Evolutionary conservation across 1,140 invertebrate species (phyloP), one percentile per base, ranked within the genome.

Genomic region (Sipha flava): DNA sequence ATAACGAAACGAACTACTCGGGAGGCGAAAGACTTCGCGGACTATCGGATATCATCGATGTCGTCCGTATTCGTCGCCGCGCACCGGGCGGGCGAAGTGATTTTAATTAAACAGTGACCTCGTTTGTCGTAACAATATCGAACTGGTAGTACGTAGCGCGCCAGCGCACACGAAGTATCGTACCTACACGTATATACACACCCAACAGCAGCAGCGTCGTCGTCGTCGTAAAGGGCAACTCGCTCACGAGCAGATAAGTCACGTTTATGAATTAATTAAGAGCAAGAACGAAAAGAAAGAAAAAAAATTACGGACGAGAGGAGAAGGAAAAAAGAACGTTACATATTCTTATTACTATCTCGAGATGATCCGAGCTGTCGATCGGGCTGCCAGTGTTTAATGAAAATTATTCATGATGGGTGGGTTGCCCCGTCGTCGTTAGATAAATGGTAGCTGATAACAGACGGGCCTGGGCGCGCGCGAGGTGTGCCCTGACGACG

Each of bases 211-310:
- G 18, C 47, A 49, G 43, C 40, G 23, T 21, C 64, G 64, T 62
- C 6, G 4, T n/a, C 16, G 10, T 21, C 21, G 49, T 34, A 75
- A 54, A 75, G 72, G 72, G 72, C 49, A 75, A 23, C 72, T 37
- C n/a, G 18, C 72, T 75, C 72, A 52, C 72, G 72, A 75, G 72
- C 72, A 12, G 72, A 75, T 75, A 75, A 75, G 72, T 75, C 72
- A 75, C 72, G 72, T 75, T 75, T 57, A 75, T 75, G 72, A 75
- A 75, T 75, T 75, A 54, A 75, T 75, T 75, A 54, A 6, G 18
- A 2, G 1, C 1, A 9, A 72, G 43, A 49, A 45, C 1, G 45
- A 31, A 29, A 72, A 47, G 29, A 54, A 72, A 29, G 23, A 49
- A 72, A 21, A 21, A 31, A 52, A 52, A 54, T n/a, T n/a, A n/a